Evolutionary conservation across 2,888 invertebrate species (phyloP), one percentile per base, ranked within the genome.

Genomic region (Nasonia oneida): DNA sequence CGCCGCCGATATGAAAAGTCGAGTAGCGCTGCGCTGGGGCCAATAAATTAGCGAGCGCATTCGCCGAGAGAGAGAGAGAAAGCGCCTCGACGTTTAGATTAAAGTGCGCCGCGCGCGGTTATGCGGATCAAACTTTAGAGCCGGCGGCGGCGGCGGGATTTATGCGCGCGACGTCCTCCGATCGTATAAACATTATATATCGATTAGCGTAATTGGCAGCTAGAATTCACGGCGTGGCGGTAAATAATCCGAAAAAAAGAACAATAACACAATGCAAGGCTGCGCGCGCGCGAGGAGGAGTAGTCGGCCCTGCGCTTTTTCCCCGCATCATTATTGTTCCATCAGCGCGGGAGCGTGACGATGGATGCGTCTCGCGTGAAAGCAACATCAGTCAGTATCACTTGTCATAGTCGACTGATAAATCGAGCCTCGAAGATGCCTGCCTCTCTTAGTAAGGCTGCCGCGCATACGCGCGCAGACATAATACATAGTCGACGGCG

Each of bases 191-290:
- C 90, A 89, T 89, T 89, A 89, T 90, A 90, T 89, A 90, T 91
- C 90, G 91, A 91, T 91, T 91, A 91, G 88, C 88, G 89, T 91
- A 91, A 91, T 91, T 90, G 91, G 90, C 89, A 87, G 85, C 29
- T 29, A 29, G 70, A 81, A 90, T 90, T 90, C 91, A 90, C 87
- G 90, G 1, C 29, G 84, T 81, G 61, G 86, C 86, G 88, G 87
- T 91, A 90, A 91, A 90, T 90, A 91, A 90, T 91, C 89, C 90
- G 87, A 12, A 10, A 47, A 47, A 47, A 10, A 47, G 12, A 12
- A 10, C 1, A 47, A 47, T 2, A 12, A 47, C 29, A 29, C 29
- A 29, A 29, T 29, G 29, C 1, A 29, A 29, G 29, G 29, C 29
- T 12, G 47, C 47, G 33, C 3, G 8, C 29, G 50, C 75, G 47